These are phyloP conservation scores for Chamaea fasciata DNA, from an alignment of 2,113 vertebrate species.

Conservation along the genomic window DNA sequence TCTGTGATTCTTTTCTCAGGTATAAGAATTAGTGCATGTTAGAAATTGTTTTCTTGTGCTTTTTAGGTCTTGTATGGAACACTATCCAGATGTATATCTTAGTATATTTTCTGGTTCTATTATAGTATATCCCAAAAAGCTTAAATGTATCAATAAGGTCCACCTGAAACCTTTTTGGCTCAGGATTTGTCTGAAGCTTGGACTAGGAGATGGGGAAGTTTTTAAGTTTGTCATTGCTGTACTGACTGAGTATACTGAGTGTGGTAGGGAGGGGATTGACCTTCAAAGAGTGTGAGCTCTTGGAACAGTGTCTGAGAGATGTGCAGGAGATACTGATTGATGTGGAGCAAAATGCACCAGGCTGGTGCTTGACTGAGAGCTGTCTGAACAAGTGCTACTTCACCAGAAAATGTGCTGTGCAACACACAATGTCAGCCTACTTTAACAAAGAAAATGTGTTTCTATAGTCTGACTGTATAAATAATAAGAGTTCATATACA, in stretches of 20 bases:
- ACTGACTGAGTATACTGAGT: neutral
- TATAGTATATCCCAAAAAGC: neutral
- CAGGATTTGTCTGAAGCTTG: neutral
- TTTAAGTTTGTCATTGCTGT: neutral
- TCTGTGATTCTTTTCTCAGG: neutral
- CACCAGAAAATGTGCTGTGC: neutral
- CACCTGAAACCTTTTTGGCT: neutral
- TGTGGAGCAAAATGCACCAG: accelerated
- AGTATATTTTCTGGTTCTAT: neutral
- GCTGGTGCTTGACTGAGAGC: neutral
- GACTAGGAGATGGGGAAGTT: neutral
- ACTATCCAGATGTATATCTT: neutral
- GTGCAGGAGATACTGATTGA: neutral
- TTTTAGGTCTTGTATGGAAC: neutral
- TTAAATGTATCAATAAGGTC: neutral
- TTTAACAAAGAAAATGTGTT: neutral
- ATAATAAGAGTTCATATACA: neutral
- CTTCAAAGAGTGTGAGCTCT: neutral
- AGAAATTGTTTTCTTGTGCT: neutral
- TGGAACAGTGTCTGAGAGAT: neutral
- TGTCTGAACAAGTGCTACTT: neutral
- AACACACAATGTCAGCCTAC: neutral
- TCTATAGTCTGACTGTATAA: neutral
- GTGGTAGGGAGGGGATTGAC: neutral
- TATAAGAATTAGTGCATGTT: neutral